These are phyloP conservation scores for Martes martes DNA, from an alignment of 2,113 vertebrate species.

Conservation along the genomic window DNA sequence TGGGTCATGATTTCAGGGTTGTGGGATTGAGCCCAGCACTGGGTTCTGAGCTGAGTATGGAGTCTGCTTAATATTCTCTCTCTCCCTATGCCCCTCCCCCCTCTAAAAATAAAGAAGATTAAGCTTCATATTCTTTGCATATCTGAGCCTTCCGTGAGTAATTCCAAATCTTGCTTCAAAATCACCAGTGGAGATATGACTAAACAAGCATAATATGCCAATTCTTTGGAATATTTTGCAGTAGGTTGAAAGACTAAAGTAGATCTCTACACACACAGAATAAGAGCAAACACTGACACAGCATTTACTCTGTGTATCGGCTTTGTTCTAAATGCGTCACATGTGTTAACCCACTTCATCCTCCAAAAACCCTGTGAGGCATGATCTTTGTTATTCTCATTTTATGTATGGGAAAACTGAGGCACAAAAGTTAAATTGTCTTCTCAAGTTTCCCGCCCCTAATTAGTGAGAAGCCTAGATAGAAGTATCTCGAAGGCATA, in stretches of 20 bases:
- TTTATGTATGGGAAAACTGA: not conserved
- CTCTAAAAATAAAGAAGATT: not conserved
- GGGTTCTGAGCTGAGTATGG: not conserved
- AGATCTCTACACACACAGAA: not conserved
- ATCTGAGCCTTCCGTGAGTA: not conserved
- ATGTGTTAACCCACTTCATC: not conserved
- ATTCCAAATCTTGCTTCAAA: conserved; percentile 27
- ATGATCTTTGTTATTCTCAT: not conserved
- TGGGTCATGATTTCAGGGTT: not conserved
- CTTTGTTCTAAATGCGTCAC: not conserved
- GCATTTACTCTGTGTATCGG: not conserved
- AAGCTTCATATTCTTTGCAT: not conserved
- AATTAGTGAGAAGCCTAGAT: not conserved
- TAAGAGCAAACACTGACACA: not conserved
- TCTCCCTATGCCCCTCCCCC: not conserved
- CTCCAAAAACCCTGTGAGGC: not conserved
- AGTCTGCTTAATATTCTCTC: not conserved
- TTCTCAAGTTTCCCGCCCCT: not conserved
- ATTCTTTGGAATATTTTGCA: not conserved
- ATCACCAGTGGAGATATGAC: not conserved
- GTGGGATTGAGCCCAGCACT: not conserved
- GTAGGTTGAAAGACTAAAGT: not conserved
- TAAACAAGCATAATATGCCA: not conserved
- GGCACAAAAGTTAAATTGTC: not conserved
- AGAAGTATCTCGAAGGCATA: not conserved